These are phyloP conservation scores for Numida meleagris DNA, from an alignment of 2,113 vertebrate genomes.

Conservation along the genomic window DNA sequence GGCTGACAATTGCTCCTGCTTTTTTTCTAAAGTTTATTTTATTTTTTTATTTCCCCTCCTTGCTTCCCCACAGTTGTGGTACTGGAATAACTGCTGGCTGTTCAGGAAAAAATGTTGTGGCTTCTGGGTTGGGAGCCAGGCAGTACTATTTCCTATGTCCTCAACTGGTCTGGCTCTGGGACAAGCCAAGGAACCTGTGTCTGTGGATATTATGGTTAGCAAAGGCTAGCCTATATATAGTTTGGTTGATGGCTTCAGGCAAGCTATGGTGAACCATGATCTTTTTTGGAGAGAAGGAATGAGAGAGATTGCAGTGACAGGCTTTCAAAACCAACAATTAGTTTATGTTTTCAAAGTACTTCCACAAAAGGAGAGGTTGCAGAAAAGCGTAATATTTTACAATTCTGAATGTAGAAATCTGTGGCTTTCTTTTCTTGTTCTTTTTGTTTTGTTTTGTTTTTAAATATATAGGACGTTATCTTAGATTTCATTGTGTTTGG, in stretches of 20 bases:
- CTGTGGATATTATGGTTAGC: constrained; percentile 34
- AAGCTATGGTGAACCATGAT: constrained; percentile 32
- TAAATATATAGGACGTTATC: not conserved
- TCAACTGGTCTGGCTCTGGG: constrained; percentile 27
- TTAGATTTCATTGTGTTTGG: not conserved
- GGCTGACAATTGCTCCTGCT: not conserved
- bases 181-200: constrained; percentile 62
- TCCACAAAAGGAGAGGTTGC: constrained; percentile 36
- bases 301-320: constrained; percentile 52
- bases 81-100: constrained; percentile 21
- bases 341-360: constrained; percentile 28
- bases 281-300: constrained; percentile 36
- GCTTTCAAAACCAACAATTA: constrained; percentile 60
- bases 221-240: constrained; percentile 50
- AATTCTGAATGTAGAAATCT: constrained; percentile 50
- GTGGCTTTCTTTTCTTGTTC: constrained; percentile 61
- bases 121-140: not conserved
- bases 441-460: constrained; percentile 37
- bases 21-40: not conserved
- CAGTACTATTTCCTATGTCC: constrained; percentile 18
- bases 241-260: constrained; percentile 32
- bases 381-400: not conserved
- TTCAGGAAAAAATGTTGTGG: constrained; percentile 56
- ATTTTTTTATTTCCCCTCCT: not conserved
- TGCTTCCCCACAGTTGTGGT: not conserved